These are phyloP conservation scores for Gadus macrocephalus DNA, from an alignment of 2,113 vertebrate genomes.

Conservation along the genomic window DNA sequence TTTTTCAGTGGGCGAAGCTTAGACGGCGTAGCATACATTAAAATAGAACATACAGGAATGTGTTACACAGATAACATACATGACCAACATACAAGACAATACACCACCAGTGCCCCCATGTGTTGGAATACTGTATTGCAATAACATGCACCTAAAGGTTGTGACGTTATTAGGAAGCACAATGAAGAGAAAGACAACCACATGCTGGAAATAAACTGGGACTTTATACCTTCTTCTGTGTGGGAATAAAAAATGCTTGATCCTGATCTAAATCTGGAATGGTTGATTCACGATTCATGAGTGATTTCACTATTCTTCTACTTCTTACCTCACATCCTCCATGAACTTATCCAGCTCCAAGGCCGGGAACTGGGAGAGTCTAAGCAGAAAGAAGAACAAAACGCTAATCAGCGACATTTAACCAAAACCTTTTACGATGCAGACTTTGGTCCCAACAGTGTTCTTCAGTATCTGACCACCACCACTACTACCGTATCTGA, in stretches of 20 bases:
- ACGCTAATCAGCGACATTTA: not conserved
- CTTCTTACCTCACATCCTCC: conserved; percentile 90
- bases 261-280: no score
- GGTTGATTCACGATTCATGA: not conserved
- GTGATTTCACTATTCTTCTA: no score
- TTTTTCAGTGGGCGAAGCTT: no score
- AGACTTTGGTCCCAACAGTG: not conserved
- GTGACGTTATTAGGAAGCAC: not conserved
- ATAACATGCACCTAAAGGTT: not conserved
- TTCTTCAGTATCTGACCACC: not conserved
- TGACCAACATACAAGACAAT: not conserved
- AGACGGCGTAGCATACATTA: no score
- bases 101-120: conserved; percentile 39
- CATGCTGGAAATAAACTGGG: no score
- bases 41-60: not conserved
- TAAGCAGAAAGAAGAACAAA: conserved; percentile 38
- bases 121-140: conserved; percentile 19
- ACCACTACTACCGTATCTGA: no score
- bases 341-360: conserved; percentile 95
- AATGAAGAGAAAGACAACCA: no score
- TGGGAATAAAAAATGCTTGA: no score
- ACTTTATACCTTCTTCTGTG: no score
- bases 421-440: no score
- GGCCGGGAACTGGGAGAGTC: conserved; percentile 93
- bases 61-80: no score